These are phyloP conservation scores for Melanerpes aurifrons DNA, from an alignment of 2,113 vertebrate genomes.

Conservation along the genomic window DNA sequence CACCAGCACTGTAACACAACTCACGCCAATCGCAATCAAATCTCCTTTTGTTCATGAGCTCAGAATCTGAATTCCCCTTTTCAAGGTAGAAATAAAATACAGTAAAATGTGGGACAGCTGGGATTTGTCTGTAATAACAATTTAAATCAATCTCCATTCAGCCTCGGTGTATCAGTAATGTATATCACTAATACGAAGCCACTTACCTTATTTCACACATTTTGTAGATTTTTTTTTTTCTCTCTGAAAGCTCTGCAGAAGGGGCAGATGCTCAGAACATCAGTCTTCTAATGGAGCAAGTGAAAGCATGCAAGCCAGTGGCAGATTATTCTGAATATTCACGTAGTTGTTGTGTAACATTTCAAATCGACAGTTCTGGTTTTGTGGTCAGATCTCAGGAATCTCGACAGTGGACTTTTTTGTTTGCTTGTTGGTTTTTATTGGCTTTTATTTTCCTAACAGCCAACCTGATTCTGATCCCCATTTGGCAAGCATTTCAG, in stretches of 20 bases:
- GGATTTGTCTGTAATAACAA: neutral
- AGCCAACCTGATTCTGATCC: neutral
- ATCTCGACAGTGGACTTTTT: neutral
- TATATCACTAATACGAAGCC: neutral
- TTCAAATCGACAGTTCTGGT: neutral
- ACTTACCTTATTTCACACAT: constrained; percentile 4
- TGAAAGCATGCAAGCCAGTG: neutral
- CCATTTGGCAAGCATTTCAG: constrained; percentile 45
- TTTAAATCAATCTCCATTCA: neutral
- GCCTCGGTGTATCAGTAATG: neutral
- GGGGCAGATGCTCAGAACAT: neutral
- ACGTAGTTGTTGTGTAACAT: neutral
- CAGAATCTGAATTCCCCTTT: constrained; percentile 18
- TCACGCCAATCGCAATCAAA: neutral
- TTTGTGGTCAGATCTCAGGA: constrained; percentile 27
- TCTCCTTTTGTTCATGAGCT: constrained; percentile 28
- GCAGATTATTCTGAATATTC: constrained; percentile 10
- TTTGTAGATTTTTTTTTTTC: neutral
- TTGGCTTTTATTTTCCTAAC: constrained; percentile 29
- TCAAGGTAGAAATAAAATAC: neutral
- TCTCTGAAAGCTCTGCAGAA: neutral
- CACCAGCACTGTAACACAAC: neutral
- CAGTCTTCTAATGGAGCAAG: neutral
- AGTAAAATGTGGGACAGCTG: neutral
- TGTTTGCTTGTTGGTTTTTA: neutral